A percentile compares a stretch with the other conserved stretches of the same genome.
These are phyloP conservation scores for Notechis scutatus DNA, from an alignment of 2,113 vertebrate species.

Conservation along the genomic window DNA sequence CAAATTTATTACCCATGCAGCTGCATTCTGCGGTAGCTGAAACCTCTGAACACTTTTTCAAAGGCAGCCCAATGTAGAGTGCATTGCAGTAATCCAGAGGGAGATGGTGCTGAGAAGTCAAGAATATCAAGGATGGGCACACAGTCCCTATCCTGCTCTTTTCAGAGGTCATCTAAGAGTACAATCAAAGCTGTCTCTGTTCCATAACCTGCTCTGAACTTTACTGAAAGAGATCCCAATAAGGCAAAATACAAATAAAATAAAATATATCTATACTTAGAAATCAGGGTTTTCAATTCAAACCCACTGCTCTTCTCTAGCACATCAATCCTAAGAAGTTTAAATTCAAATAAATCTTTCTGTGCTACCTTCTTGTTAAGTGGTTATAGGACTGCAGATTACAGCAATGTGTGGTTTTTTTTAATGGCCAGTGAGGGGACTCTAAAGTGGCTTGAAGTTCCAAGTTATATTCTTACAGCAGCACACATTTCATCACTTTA, in stretches of 20 bases:
- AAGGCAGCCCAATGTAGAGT: neutral
- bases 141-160: neutral
- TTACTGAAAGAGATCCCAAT: neutral
- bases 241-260: neutral
- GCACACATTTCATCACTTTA: neutral
- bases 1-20: neutral
- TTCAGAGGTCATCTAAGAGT: neutral
- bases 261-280: conserved; percentile 13
- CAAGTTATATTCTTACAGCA: neutral
- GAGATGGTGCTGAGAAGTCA: neutral
- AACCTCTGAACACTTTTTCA: neutral
- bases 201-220: neutral
- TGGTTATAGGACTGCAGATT: neutral
- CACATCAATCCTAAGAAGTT: neutral
- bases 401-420: neutral
- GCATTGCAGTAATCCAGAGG: neutral
- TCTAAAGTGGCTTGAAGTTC: neutral
- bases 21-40: neutral
- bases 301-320: neutral
- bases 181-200: neutral
- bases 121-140: neutral
- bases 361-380: neutral
- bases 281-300: neutral
- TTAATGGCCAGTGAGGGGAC: neutral
- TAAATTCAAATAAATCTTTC: neutral